These are phyloP conservation scores for Pelosia muscerda DNA, from an alignment of 2,888 invertebrate genomes.

Conservation along the genomic window DNA sequence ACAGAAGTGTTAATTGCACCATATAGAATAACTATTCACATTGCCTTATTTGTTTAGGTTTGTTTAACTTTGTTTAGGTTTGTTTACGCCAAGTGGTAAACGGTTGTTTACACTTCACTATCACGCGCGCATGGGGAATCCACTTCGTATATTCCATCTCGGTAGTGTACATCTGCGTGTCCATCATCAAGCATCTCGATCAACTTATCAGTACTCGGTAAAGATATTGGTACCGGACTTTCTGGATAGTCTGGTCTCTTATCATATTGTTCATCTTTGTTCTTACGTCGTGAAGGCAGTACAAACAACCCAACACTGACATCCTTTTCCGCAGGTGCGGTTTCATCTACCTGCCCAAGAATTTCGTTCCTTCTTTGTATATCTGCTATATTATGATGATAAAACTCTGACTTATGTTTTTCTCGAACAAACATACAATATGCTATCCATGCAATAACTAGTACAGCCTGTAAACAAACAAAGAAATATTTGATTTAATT, in stretches of 20 bases:
- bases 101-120: constrained; percentile 65
- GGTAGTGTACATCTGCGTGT: constrained; percentile 60
- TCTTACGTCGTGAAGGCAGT: constrained; percentile 70
- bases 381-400: constrained; percentile 74
- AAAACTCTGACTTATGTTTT: constrained; percentile 70
- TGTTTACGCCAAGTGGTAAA: too few species aligned
- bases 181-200: constrained; percentile 70
- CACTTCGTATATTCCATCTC: constrained; percentile 72
- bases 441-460: constrained; percentile 75
- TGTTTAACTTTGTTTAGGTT: too few species aligned
- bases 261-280: constrained; percentile 67
- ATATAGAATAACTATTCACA: constrained; percentile 11
- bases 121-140: constrained; percentile 63
- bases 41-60: too few species aligned
- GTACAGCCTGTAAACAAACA: constrained; percentile 65
- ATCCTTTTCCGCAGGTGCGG: constrained; percentile 49
- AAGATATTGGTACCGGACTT: constrained; percentile 63
- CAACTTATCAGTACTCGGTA: constrained; percentile 67
- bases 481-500: constrained; percentile 13
- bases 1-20: constrained; percentile 17
- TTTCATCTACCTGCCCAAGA: constrained; percentile 59
- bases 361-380: constrained; percentile 64
- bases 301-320: constrained; percentile 72
- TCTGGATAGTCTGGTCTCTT: constrained; percentile 81
- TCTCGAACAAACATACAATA: constrained; percentile 81